phyloP scores from a whole-genome alignment of 2,888 invertebrate species.

The Euspilapteryx auroguttella region DNA sequence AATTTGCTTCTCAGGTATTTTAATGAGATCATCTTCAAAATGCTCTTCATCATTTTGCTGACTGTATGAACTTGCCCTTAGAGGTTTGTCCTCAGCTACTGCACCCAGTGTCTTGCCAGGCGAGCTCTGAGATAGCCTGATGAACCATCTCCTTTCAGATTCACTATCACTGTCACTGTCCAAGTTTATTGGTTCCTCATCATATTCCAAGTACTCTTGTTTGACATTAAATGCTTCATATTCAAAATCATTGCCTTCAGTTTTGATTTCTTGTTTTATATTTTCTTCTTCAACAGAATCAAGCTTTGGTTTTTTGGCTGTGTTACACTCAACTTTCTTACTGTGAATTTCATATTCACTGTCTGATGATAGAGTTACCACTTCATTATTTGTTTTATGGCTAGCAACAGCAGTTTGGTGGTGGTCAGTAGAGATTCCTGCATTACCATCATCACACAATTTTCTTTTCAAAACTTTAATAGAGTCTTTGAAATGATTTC shows the following conservation, averaged over 20 bases:
- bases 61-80: conserved; percentile 36
- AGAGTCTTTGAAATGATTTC: too few relatives aligned
- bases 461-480: too few relatives aligned
- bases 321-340: conserved; percentile 7
- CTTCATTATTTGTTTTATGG: conserved; percentile 13
- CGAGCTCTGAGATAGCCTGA: conserved; percentile 54
- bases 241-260: conserved; percentile 16
- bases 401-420: too few relatives aligned
- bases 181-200: conserved; percentile 32
- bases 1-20: conserved; percentile 13
- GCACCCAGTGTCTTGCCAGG: conserved; percentile 30
- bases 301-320: conserved; percentile 20
- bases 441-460: background rate
- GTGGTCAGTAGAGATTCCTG: too few relatives aligned
- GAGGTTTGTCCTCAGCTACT: conserved; percentile 12
- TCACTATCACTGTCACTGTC: conserved; percentile 55
- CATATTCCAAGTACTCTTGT: conserved; percentile 35
- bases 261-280: conserved; percentile 12
- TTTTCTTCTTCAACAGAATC: conserved; percentile 15
- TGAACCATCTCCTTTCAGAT: conserved; percentile 48
- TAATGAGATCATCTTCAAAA: conserved; percentile 27
- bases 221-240: conserved; percentile 40
- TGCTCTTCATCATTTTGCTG: conserved; percentile 34
- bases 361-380: conserved; percentile 22
- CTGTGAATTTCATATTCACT: conserved; percentile 20